Percentiles rank a stretch among this genome's conserved stretches.
Conservation (phyloP, 2,888 invertebrate genomes). For the Chalcosyrphus nemorum region DNA sequence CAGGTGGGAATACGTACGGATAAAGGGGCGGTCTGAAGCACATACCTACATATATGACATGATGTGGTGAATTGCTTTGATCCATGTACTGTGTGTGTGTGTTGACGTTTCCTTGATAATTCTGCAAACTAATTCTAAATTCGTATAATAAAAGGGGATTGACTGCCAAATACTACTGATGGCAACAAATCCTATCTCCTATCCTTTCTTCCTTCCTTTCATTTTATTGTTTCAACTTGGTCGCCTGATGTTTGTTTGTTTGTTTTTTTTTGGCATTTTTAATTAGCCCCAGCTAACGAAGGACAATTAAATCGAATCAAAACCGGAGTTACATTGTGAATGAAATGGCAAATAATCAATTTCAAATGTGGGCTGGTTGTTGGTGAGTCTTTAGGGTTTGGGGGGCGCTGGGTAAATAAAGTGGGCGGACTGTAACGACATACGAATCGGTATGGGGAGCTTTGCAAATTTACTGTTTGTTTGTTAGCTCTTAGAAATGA, state of each 20-base stretch:
- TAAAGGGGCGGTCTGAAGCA: constrained; percentile 12
- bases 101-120: constrained; percentile 61
- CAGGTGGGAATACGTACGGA: constrained; percentile 6
- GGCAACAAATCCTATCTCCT: constrained; percentile 39
- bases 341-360: constrained; percentile 71
- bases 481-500: constrained; percentile 58
- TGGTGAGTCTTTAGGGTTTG: constrained; percentile 10
- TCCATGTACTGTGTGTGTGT: constrained; percentile 42
- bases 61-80: constrained; percentile 50
- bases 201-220: constrained; percentile 38
- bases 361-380: constrained; percentile 59
- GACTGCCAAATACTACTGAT: constrained; percentile 16
- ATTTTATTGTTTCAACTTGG: constrained; percentile 25
- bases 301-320: constrained; percentile 69
- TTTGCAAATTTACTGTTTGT: constrained; percentile 56
- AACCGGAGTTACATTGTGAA: constrained; percentile 54
- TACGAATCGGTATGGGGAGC: not conserved
- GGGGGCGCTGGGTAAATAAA: constrained; percentile 32
- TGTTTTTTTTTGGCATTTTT: constrained; percentile 51
- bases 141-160: constrained; percentile 58
- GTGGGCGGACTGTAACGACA: constrained; percentile 19
- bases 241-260: not conserved
- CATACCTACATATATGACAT: constrained; percentile 48
- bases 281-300: constrained; percentile 70
- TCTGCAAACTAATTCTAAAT: constrained; percentile 63